Evolutionary conservation across 2,888 invertebrate species (phyloP), one percentile per base, ranked within the genome.

Genomic region (Aspidiotus rigidus): DNA sequence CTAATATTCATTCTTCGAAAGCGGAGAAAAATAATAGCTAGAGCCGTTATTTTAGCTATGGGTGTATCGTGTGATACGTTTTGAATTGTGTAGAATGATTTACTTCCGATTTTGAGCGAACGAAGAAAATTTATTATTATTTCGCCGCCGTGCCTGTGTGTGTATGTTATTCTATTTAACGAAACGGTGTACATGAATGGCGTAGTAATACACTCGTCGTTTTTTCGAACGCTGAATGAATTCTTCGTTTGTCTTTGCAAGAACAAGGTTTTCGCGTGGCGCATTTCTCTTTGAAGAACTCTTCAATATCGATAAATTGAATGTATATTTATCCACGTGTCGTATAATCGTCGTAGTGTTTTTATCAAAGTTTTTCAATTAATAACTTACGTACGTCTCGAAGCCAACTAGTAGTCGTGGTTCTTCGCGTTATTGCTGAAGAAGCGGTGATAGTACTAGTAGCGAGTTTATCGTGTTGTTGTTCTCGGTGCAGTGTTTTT

Each of bases 131-230:
- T 40, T 54, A n/a, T 40, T 40, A 40, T 41, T 28, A 40, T 40
- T n/a, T 16, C 7, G 10, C n/a, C 49, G 49, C n/a, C 49, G 41
- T 55, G 64, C 55, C 54, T 55, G 39, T 41, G 54, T 64, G 39
- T 15, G 28, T 40, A 55, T 41, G 17, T 63, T 64, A 49, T 64
- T 40, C 55, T 54, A 40, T 63, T 63, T 10, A 54, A 15, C 39
- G 49, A 53, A 39, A 62, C 54, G 41, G 64, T 11, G 17, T 13
- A 64, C 17, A 41, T 64, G 64, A 64, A 64, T 64, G 64, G 64
- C 64, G 64, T 64, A 64, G 64, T 64, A 64, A 54, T 62, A 62
- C 49, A 64, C 64, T 64, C 64, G 64, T 64, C 54, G 54, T 64
- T 64, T 41, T 40, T 63, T 16, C 42, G 53, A 28, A 17, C 53